Conservation (phyloP, 2,113 vertebrate species). For the Meleagris gallopavo region DNA sequence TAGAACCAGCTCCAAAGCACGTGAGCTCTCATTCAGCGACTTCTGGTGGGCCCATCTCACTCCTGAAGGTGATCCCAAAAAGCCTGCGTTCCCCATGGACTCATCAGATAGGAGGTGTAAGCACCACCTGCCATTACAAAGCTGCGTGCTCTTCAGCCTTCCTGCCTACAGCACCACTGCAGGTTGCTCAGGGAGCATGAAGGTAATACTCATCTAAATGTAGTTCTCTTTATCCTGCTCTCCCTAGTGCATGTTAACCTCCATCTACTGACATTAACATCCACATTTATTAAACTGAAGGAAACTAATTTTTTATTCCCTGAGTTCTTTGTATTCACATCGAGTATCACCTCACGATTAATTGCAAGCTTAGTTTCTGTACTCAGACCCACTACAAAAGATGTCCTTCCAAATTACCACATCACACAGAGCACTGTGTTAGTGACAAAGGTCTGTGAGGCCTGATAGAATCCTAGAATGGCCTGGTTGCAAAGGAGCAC, state of each 20-base stretch:
- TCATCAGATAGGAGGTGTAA: fast-evolving
- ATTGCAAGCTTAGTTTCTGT: neutral
- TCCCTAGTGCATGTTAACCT: neutral
- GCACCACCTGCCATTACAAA: neutral
- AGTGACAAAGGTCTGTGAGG: neutral
- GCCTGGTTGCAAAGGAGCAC: too few species aligned
- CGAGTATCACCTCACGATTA: neutral
- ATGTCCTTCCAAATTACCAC: neutral
- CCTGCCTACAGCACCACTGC: neutral
- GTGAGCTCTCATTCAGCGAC: neutral
- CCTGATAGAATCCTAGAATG: neutral
- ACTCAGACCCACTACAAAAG: neutral
- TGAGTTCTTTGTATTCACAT: conserved; percentile 63
- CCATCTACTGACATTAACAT: neutral
- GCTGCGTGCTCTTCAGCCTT: neutral
- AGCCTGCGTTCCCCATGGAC: fast-evolving
- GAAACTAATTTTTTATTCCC: conserved; percentile 66
- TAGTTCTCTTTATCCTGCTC: neutral
- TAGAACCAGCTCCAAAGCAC: neutral
- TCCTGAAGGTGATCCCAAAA: neutral
- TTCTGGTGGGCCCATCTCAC: neutral
- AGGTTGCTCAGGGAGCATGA: neutral
- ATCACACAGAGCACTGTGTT: neutral
- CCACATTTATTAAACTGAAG: neutral
- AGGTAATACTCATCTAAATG: neutral